Base-by-base conservation (phyloP, 2,797 vertebrate genomes). In the Apogon hyalosoma region DNA sequence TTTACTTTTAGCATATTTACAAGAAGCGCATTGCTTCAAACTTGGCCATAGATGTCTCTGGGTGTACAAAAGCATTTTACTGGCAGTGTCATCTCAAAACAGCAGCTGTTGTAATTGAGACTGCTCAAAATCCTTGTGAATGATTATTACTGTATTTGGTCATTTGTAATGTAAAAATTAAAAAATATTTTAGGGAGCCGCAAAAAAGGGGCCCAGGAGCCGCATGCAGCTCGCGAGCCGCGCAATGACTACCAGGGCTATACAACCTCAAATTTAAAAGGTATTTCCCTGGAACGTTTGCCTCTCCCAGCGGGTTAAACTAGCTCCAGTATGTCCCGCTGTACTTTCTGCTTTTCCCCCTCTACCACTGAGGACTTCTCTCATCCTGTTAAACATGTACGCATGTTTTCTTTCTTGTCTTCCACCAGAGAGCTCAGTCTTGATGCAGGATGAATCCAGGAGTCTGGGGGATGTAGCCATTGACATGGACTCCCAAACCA, bases 371-470 rank as follows among this genome's bases (percentile, higher is more conserved):
- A 75, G 60, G 49, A 73, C 52, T 72, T 73, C 31, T 56, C 67
- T 60, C 61, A 76, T 45, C 45, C 6, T n/a, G 36, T 78, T 84
- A 63, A 83, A 74, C 45, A 14, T 65, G 14, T 62, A n/a, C 45
- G 12, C 73, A 45, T 73, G 47, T 57, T 77, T 19, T 79, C 31
- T 48, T 78, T 77, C 13, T 75, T 85, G 58, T 87, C 50, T 77
- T 47, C 54, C 48, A 24, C 36, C 57, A 98, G 97, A 94, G 59
- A 95, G 95, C 46, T 95, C 96, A 0, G 92, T 96, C 56, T 86
- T 96, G 83, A 94, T 98, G 90, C 96, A 96, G 85, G 94, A 96
- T 12, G 96, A 97, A 66, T 92, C 94, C 1, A 91, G 91, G 64
- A 94, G 95, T 73, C 63, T 94, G 0, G 95, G 94, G 0, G 94